Conservation (phyloP, 2,113 vertebrate species). For the Macquaria australasica region DNA sequence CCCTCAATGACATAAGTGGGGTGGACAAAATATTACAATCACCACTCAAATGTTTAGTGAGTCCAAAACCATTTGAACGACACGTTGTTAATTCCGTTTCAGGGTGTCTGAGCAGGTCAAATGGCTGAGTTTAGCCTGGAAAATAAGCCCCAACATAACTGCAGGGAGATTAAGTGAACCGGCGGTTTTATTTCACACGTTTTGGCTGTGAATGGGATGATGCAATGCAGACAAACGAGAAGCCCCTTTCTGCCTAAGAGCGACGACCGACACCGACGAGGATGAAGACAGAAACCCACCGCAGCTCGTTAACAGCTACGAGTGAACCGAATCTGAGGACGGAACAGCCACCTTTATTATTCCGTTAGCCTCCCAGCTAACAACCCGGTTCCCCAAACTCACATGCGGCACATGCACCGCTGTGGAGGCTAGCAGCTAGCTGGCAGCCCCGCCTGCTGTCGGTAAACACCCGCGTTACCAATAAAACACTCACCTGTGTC, state of each 20-base stretch:
- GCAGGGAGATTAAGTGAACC: not conserved
- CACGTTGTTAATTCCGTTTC: not conserved
- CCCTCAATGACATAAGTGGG: not conserved
- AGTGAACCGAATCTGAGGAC: fast-evolving
- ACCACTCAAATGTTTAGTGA: not conserved
- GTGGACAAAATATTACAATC: not conserved
- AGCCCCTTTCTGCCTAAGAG: not conserved
- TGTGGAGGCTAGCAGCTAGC: constrained; percentile 44
- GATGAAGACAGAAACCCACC: too few species aligned
- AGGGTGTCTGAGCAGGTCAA: not conserved
- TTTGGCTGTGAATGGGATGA: constrained; percentile 53
- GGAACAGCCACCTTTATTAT: not conserved
- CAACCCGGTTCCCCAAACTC: constrained; percentile 58
- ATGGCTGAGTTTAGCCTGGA: not conserved
- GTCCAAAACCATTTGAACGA: not conserved
- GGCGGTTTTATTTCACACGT: not conserved
- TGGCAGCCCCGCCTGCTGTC: constrained; percentile 32
- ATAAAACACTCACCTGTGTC: constrained; percentile 73
- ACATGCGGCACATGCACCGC: constrained; percentile 78
- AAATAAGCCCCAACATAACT: not conserved
- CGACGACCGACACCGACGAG: not conserved
- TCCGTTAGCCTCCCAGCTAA: constrained; percentile 53
- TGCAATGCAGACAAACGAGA: constrained; percentile 58
- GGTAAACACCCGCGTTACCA: not conserved
- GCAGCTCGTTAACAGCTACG: fast-evolving